These are phyloP conservation scores for Ramphastos sulfuratus DNA, from an alignment of 2,113 vertebrate species.

Conservation along the genomic window DNA sequence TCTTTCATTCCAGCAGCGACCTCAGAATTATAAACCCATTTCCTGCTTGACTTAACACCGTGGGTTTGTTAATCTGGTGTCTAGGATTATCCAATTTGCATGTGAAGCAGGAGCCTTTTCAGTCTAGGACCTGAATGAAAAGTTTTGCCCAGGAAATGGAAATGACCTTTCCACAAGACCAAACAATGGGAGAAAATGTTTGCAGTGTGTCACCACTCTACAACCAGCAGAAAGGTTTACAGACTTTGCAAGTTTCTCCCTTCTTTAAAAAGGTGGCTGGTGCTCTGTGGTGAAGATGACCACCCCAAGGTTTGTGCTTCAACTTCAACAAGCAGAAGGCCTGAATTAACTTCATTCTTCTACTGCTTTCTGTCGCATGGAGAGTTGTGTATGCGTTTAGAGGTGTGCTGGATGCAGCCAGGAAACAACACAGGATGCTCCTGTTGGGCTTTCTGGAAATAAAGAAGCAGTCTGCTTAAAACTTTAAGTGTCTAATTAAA, in stretches of 20 bases:
- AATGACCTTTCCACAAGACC: conserved; percentile 26
- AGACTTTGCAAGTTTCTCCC: neutral
- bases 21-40: conserved; percentile 62
- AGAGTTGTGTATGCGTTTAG: neutral
- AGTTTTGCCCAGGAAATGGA: conserved; percentile 32
- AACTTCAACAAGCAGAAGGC: neutral
- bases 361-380: neutral
- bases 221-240: neutral
- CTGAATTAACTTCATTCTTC: neutral
- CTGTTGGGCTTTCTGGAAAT: neutral
- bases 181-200: neutral
- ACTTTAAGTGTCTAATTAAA: neutral
- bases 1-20: conserved; percentile 45
- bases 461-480: neutral
- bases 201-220: neutral
- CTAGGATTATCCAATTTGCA: conserved; percentile 70
- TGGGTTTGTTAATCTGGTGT: conserved; percentile 52
- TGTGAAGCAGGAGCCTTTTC: conserved; percentile 35
- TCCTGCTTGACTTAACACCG: conserved; percentile 67
- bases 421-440: neutral
- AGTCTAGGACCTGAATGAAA: neutral
- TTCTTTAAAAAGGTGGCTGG: neutral
- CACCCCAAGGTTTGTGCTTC: neutral
- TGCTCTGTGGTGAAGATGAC: neutral
- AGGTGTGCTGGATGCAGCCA: neutral